Conservation (phyloP, 2,797 vertebrate species). For the Pelodytes ibericus region DNA sequence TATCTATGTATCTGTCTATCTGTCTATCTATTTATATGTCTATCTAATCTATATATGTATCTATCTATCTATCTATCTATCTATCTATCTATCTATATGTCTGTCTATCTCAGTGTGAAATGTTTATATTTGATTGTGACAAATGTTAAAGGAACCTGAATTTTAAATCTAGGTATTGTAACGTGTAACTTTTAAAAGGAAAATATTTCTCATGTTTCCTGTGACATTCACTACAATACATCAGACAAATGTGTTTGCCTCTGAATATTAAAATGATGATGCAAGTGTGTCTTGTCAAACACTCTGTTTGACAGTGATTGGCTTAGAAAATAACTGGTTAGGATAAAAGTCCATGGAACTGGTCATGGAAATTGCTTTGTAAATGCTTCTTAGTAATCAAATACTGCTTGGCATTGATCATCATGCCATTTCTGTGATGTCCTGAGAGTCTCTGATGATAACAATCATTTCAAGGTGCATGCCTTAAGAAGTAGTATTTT, state of each 20-base stretch:
- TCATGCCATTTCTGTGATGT: conserved; percentile 26
- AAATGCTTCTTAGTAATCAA: conserved; percentile 46
- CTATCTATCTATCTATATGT: too few species aligned
- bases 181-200: not conserved
- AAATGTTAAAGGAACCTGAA: too few species aligned
- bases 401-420: conserved; percentile 47
- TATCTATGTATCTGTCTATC: too few species aligned
- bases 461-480: conserved; percentile 35
- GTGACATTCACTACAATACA: not conserved
- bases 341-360: conserved; percentile 50
- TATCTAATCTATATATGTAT: too few species aligned
- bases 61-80: too few species aligned
- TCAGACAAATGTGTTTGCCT: conserved; percentile 4
- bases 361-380: conserved; percentile 54
- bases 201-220: not conserved
- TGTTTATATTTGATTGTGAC: too few species aligned
- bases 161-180: not conserved
- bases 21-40: too few species aligned
- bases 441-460: conserved; percentile 47
- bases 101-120: too few species aligned
- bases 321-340: conserved; percentile 46
- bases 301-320: conserved; percentile 41
- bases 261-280: conserved; percentile 42
- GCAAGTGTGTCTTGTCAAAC: conserved; percentile 54
- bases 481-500: conserved; percentile 43